These are phyloP conservation scores for Mastacembelus armatus DNA, from an alignment of 2,797 vertebrate species.

Conservation along the genomic window DNA sequence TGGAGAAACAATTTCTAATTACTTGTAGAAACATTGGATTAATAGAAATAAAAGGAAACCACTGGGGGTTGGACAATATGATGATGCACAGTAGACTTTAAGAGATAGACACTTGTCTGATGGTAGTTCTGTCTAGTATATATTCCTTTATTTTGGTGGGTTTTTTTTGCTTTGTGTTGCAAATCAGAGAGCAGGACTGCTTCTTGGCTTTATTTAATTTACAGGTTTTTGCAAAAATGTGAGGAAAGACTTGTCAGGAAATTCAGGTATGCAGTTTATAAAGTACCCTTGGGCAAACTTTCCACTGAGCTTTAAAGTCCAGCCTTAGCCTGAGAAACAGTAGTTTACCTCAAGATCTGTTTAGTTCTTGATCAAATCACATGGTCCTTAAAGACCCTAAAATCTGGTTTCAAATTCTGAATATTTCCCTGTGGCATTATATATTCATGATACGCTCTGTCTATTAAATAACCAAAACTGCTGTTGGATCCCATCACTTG, in stretches of 20 bases:
- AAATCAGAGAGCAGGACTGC: too few relatives aligned
- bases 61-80: not conserved
- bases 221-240: not conserved
- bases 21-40: not conserved
- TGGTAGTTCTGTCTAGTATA: not conserved
- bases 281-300: not conserved
- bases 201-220: not conserved
- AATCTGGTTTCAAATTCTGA: too few relatives aligned
- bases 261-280: not conserved
- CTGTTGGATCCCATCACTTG: too few relatives aligned
- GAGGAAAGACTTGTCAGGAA: not conserved
- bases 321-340: not conserved
- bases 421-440: too few relatives aligned
- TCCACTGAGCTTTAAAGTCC: not conserved
- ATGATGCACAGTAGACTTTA: not conserved
- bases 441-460: too few relatives aligned
- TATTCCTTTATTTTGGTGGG: not conserved
- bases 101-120: not conserved
- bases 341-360: not conserved
- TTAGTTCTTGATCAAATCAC: not conserved
- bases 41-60: not conserved
- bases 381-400: too few relatives aligned
- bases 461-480: too few relatives aligned
- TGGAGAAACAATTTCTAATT: constrained; percentile 14
- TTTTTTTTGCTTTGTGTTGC: not conserved